These are phyloP conservation scores for Hirtodrosophila duncani DNA, from an alignment of 2,888 invertebrate genomes.

Conservation along the genomic window DNA sequence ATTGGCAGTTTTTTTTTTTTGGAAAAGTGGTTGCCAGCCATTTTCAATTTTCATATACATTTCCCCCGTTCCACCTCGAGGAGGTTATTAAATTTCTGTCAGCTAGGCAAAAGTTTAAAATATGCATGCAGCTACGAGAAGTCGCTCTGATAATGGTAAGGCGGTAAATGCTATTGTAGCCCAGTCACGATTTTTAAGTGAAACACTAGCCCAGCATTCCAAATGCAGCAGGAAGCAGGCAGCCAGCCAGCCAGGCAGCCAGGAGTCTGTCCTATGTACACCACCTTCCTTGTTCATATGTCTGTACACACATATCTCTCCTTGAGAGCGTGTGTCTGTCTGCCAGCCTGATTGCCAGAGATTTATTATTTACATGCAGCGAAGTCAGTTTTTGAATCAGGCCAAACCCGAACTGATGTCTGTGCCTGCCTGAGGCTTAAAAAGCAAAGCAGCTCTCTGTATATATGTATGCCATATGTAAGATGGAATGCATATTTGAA, in stretches of 20 bases:
- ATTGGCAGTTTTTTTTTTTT: conserved; percentile 16
- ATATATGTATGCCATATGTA: conserved; percentile 1
- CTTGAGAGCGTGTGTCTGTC: conserved; percentile 27
- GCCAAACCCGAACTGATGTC: no score
- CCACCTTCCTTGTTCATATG: conserved; percentile 1
- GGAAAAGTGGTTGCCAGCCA: conserved; percentile 12
- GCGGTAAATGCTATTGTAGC: conserved; percentile 45
- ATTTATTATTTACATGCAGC: conserved; percentile 54
- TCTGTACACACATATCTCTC: conserved; percentile 18
- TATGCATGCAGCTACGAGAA: conserved; percentile 36
- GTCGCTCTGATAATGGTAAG: conserved; percentile 28
- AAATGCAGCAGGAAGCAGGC: conserved; percentile 1
- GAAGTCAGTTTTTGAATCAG: not conserved
- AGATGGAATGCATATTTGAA: conserved; percentile 3
- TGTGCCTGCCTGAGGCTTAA: no score
- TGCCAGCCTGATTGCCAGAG: conserved; percentile 25
- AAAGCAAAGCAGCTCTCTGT: not conserved
- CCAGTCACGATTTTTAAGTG: conserved; percentile 57
- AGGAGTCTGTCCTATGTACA: not conserved
- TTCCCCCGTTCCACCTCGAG: conserved; percentile 24
- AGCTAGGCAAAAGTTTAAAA: conserved; percentile 46
- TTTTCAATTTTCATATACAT: conserved; percentile 42
- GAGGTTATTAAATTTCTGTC: conserved; percentile 46
- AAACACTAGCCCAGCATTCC: conserved; percentile 22
- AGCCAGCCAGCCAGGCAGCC: not conserved